Conservation (phyloP, 2,888 invertebrate species). For the Drosophila aldrichi region DNA sequence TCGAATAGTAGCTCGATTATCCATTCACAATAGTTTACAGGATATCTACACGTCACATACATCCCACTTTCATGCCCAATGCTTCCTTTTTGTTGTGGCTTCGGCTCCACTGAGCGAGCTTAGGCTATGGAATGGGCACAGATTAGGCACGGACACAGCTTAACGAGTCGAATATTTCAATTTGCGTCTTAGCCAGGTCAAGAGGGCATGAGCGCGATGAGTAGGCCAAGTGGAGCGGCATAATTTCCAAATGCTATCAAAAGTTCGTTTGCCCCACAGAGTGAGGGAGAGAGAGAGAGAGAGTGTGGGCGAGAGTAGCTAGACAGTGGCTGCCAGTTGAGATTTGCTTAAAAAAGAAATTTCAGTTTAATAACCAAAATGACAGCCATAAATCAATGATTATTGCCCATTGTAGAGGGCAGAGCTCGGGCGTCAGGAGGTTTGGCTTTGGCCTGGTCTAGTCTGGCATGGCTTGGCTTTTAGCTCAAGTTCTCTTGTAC, state of each 20-base stretch:
- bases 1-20: too few species aligned
- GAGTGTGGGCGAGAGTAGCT: not conserved
- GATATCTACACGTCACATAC: not conserved
- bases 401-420: conserved; percentile 70
- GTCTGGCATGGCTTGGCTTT: not conserved
- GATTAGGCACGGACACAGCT: conserved; percentile 60
- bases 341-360: conserved; percentile 44
- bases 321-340: conserved; percentile 29
- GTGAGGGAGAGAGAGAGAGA: not conserved
- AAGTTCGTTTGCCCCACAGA: conserved; percentile 45
- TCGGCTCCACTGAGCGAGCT: conserved; percentile 24
- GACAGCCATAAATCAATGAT: conserved; percentile 83
- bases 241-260: conserved; percentile 30
- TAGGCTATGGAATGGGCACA: conserved; percentile 23
- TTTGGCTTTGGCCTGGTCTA: not conserved
- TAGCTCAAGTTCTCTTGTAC: conserved; percentile 34
- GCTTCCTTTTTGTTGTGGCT: conserved; percentile 11
- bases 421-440: not conserved
- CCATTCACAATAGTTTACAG: too few species aligned
- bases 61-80: not conserved
- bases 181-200: conserved; percentile 56
- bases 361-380: conserved; percentile 74
- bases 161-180: conserved; percentile 51
- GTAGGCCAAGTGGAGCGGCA: conserved; percentile 44
- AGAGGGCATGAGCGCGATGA: conserved; percentile 37